phyloP scores from a whole-genome alignment of 2,113 vertebrate species.

The Hyperopisus bebe region DNA sequence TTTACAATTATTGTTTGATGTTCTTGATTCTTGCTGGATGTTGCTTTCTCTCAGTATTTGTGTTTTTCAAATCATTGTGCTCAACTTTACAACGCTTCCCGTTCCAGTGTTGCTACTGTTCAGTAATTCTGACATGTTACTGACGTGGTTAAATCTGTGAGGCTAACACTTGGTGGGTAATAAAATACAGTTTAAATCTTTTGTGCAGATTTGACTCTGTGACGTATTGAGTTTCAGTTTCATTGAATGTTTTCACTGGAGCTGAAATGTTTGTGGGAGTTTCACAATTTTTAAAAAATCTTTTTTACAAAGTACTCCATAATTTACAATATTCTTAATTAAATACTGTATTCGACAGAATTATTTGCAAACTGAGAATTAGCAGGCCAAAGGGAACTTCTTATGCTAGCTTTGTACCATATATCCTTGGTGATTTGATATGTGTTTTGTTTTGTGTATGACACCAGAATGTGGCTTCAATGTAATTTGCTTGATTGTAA shows the following conservation, averaged over 20 bases:
- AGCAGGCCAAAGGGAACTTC: not conserved
- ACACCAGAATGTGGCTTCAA: not conserved
- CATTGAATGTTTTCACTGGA: not conserved
- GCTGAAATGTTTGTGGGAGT: not conserved
- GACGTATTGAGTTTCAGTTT: not conserved
- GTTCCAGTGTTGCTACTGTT: constrained; percentile 45
- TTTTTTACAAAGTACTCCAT: not conserved
- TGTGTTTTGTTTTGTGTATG: not conserved
- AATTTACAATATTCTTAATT: not conserved
- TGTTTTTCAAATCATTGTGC: constrained; percentile 45
- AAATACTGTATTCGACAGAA: not conserved
- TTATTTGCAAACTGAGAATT: not conserved
- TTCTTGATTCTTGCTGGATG: constrained; percentile 47
- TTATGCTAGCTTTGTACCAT: not conserved
- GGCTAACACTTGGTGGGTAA: constrained; percentile 64
- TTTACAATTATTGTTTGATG: constrained; percentile 20
- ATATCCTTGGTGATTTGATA: not conserved
- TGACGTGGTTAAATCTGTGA: constrained; percentile 61
- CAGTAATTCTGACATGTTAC: constrained; percentile 54
- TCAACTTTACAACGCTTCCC: constrained; percentile 23
- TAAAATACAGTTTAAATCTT: constrained; percentile 61
- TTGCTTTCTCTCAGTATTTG: constrained; percentile 54
- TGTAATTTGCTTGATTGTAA: not conserved
- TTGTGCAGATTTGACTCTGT: not conserved
- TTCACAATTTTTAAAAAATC: not conserved